Evolutionary conservation across 1,140 invertebrate species (phyloP), one percentile per base, ranked within the genome.

Genomic region (Bombus sylvicola): DNA sequence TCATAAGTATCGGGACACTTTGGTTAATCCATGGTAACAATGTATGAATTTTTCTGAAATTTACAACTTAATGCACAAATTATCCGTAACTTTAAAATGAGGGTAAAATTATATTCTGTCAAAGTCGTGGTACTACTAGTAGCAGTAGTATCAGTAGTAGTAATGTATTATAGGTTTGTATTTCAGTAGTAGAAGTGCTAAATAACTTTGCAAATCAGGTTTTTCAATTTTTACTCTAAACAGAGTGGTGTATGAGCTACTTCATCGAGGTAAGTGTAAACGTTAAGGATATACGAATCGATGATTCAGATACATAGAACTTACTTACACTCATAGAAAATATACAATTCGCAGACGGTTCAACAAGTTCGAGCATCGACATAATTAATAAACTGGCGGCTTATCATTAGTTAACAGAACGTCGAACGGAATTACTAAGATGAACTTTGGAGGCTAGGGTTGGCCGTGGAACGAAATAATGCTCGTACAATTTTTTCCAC

Each of bases 371-470:
- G 43, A 37, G n/a, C n/a, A 47, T 73, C 68, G 25, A 13, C 28
- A n/a, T 74, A 74, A 73, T 82, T 74, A 82, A 82, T 82, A 74
- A 64, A 69, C 9, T 10, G 1, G 31, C 18, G 37, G n/a, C 13
- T 15, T 76, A 25, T 53, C 25, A n/a, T n/a, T 68, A n/a, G 34
- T 53, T 68, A 76, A 66, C 34, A 47, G 34, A 66, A 76, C 39
- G 41, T 47, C 57, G 81, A 66, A 75, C 18, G 31, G 53, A 77
- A 77, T 68, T 77, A 34, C n/a, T 22, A 41, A 34, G 28, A 31
- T 43, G 22, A 75, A 76, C 59, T 77, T 77, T 77, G 34, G 34
- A 41, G 76, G 43, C 31, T 41, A 8, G 39, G 10, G 34, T 31
- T 31, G 13, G 47, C 6, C 15, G 10, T 22, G 28, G 31, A 39